Base-by-base conservation (phyloP, 2,797 vertebrate species). In the Rachycentron canadum region DNA sequence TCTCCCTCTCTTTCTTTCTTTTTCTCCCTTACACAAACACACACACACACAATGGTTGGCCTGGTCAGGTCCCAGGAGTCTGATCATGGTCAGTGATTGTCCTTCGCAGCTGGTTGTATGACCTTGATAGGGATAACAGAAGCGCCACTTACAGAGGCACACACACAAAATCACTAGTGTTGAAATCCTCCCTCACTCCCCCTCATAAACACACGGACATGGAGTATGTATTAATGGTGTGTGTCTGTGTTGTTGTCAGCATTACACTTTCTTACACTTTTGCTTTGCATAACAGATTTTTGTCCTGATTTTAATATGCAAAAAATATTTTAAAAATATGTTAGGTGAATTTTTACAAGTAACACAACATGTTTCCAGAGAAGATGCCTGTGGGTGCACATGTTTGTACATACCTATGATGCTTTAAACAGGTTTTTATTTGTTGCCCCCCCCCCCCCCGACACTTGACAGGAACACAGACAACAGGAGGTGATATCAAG, bases 111-210 rank as follows among this genome's bases (percentile, higher is more conserved):
- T 88, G 81, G 76, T 73, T 86, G 52, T 68, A 53, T 88, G 86
- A 91, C 88, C 87, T 91, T 87, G 86, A 73, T 78, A 58, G 71
- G 77, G 69, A 87, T 77, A 77, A 79, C 74, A 82, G 81, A 89
- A 83, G 76, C 77, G 61, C 64, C 55, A 69, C 81, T 58, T 67
- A 88, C 76, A 69, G 73, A 83, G 79, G 49, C 53, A 49, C 32
- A 43, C 43, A 23, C 57, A 50, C 23, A 53, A 11, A 52, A 5
- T 7, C 23, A 60, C 10, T 57, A 0, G n/a, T 63, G 36, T 25
- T 63, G 41, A 78, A 65, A 76, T 61, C 21, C 5, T 69, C 28
- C 5, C n/a, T 32, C 26, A 43, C 60, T 68, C 59, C 34, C 57
- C 25, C 64, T 40, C 61, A 66, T 56, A 77, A 70, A 11, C 34